These are phyloP conservation scores for Bilobella aurantiaca DNA, from an alignment of 1,140 invertebrate species.

Conservation along the genomic window DNA sequence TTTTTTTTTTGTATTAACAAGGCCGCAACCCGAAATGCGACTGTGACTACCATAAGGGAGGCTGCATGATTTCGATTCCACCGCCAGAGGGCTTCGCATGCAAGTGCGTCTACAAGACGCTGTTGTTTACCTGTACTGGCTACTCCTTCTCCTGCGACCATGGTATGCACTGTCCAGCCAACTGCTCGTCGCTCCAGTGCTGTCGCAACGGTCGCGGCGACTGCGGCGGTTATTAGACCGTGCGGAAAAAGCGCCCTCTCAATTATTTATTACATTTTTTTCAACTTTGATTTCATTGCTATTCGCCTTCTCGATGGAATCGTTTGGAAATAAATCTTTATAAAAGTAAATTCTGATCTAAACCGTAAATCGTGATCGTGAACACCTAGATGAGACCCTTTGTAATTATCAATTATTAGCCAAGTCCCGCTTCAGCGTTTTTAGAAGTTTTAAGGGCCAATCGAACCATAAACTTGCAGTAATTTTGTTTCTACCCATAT, in stretches of 20 bases:
- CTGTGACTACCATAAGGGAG: background rate
- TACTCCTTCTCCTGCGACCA: background rate
- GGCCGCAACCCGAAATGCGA: background rate
- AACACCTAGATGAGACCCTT: no score
- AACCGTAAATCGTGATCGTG: no score
- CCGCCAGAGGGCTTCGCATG: background rate
- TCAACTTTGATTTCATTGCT: background rate
- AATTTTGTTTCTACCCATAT: no score
- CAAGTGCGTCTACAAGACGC: background rate
- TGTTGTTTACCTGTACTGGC: background rate
- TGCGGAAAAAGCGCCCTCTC: background rate
- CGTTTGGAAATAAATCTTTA: background rate
- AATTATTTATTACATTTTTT: background rate
- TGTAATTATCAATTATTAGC: no score
- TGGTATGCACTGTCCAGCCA: background rate
- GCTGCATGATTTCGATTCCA: background rate
- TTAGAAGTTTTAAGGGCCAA: no score
- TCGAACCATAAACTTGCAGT: no score
- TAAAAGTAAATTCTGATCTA: background rate
- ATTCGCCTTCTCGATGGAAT: background rate
- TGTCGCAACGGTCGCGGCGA: background rate
- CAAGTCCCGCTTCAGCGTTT: no score
- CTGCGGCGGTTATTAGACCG: background rate
- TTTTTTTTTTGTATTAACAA: background rate
- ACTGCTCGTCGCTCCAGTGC: background rate